A percentile compares a stretch with the other conserved stretches of the same genome.
Conservation (phyloP, 2,113 vertebrate species). For the Perognathus longimembris region DNA sequence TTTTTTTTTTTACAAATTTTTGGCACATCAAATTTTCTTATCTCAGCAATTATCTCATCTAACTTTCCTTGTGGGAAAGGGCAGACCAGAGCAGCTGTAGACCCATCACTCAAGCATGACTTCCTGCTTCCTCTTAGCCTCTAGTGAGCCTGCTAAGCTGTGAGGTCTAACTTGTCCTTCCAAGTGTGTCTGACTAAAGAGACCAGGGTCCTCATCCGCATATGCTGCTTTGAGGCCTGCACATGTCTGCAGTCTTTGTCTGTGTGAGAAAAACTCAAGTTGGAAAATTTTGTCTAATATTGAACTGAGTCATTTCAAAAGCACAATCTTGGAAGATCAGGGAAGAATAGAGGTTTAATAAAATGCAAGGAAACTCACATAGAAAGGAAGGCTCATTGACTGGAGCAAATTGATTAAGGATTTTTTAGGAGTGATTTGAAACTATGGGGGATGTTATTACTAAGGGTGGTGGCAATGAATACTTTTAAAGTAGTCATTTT, state of each 20-base stretch:
- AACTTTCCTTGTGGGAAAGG: slow-evolving; percentile 16
- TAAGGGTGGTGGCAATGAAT: background rate
- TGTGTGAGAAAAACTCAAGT: background rate
- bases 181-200: background rate
- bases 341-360: background rate
- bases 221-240: background rate
- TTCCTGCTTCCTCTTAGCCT: background rate
- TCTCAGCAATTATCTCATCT: background rate
- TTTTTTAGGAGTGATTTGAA: background rate
- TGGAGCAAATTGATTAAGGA: background rate
- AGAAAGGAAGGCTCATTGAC: background rate
- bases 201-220: background rate
- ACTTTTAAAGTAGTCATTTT: slow-evolving; percentile 23
- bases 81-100: background rate
- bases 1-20: background rate
- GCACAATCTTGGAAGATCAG: background rate
- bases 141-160: background rate
- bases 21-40: background rate
- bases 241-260: background rate
- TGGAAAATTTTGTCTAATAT: slow-evolving; percentile 2
- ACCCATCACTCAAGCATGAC: background rate
- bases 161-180: background rate
- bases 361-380: background rate
- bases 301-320: slow-evolving; percentile 43
- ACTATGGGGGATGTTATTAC: background rate